Conservation (phyloP, 2,888 invertebrate genomes). For the Drosophila macrospina region DNA sequence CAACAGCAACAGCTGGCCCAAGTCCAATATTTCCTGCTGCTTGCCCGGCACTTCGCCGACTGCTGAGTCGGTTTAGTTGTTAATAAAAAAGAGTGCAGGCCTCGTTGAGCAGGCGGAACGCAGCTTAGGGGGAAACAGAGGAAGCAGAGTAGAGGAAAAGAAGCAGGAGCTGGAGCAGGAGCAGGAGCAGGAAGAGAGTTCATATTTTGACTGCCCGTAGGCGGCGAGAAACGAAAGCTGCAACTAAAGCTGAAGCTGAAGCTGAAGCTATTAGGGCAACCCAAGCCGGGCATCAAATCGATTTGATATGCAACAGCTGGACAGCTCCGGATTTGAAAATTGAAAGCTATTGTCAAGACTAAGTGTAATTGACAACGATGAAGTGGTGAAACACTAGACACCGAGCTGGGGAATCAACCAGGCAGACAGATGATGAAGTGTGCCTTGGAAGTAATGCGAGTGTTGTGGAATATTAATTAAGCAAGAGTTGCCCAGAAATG, state of each 20-base stretch:
- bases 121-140: too few relatives aligned
- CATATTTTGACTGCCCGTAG: constrained; percentile 67
- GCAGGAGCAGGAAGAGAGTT: constrained; percentile 8
- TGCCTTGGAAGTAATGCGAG: not conserved
- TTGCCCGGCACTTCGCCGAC: not conserved
- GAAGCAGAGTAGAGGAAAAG: too few relatives aligned
- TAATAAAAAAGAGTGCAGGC: constrained; percentile 52
- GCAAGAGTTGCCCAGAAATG: not conserved
- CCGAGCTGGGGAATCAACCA: not conserved
- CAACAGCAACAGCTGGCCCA: constrained; percentile 70
- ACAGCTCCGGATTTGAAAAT: constrained; percentile 24
- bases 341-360: constrained; percentile 22
- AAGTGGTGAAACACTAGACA: not conserved
- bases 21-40: not conserved
- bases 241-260: constrained; percentile 1
- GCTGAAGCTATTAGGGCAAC: not conserved
- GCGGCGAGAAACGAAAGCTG: constrained; percentile 12
- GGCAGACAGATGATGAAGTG: not conserved
- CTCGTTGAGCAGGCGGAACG: constrained; percentile 8
- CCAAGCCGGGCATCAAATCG: constrained; percentile 14
- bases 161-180: too few relatives aligned
- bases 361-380: constrained; percentile 13
- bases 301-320: constrained; percentile 44
- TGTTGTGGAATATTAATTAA: not conserved
- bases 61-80: constrained; percentile 13